A percentile compares a stretch with the other conserved stretches of the same genome.
Conservation (phyloP, 1,140 invertebrate species). For the Heterodera carotae region DNA sequence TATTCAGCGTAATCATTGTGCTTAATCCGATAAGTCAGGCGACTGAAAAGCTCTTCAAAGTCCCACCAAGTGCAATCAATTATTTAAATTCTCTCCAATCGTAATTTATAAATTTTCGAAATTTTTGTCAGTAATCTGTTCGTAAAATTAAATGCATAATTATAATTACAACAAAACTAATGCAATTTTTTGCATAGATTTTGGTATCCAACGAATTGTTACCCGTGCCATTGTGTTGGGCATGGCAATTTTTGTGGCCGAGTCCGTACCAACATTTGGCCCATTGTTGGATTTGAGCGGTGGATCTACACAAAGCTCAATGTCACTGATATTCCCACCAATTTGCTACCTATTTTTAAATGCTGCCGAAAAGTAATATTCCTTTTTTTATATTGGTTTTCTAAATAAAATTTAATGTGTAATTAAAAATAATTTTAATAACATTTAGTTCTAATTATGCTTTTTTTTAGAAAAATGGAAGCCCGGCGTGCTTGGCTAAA, state of each 20-base stretch:
- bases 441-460: background rate
- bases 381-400: background rate
- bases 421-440: background rate
- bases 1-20: constrained; percentile 61
- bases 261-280: constrained; percentile 82
- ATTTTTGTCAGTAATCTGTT: too few species aligned
- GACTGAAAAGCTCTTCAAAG: constrained; percentile 57
- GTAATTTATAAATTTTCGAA: too few species aligned
- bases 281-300: constrained; percentile 83
- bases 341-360: constrained; percentile 60
- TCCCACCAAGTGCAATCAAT: constrained; percentile 54
- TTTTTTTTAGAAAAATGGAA: background rate
- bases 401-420: background rate
- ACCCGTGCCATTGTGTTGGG: constrained; percentile 75
- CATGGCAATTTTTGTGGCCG: constrained; percentile 77
- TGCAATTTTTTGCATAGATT: constrained; percentile 38
- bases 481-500: background rate
- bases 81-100: background rate
- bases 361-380: constrained; percentile 44
- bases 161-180: too few species aligned
- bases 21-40: constrained; percentile 63
- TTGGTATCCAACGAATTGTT: constrained; percentile 72
- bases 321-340: constrained; percentile 65
- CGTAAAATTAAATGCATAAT: too few species aligned
- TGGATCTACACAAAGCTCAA: constrained; percentile 77